Conservation (phyloP, 2,888 invertebrate genomes). For the Tetrapedia diversipes region DNA sequence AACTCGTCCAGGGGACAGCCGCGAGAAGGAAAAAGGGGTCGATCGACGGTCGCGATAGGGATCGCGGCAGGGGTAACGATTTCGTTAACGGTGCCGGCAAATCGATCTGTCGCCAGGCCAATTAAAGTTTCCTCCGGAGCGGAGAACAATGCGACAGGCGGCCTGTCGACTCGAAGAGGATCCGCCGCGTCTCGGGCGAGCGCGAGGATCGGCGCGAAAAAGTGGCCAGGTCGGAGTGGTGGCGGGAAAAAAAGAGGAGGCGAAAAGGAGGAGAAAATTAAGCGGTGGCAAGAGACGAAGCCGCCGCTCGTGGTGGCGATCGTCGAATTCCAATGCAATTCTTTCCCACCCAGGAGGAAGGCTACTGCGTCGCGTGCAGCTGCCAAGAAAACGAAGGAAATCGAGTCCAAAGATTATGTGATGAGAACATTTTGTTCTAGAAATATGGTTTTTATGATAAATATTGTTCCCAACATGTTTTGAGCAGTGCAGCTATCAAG, state of each 20-base stretch:
- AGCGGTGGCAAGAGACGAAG: constrained; percentile 41
- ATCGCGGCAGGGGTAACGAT: constrained; percentile 50
- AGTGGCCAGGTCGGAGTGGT: constrained; percentile 17
- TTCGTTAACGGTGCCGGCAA: constrained; percentile 41
- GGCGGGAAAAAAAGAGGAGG: constrained; percentile 1
- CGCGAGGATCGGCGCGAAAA: constrained; percentile 41
- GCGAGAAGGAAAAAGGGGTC: background rate
- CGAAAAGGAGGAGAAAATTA: constrained; percentile 45
- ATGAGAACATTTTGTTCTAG: no score
- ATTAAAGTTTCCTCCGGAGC: constrained; percentile 56
- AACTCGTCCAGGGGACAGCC: background rate
- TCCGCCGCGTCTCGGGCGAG: constrained; percentile 11
- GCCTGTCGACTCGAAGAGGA: background rate
- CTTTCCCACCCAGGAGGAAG: constrained; percentile 40
- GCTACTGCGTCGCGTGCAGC: constrained; percentile 21
- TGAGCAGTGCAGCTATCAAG: no score
- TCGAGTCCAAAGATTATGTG: background rate
- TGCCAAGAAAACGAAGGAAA: background rate
- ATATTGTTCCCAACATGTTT: no score
- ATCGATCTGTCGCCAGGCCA: constrained; percentile 57
- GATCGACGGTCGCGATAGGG: constrained; percentile 42
- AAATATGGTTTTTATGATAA: no score
- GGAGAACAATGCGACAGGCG: constrained; percentile 53
- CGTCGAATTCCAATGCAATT: constrained; percentile 57
- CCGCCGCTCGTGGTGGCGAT: constrained; percentile 20